phyloP scores from a whole-genome alignment of 2,113 vertebrate species.

The Chiloscyllium plagiosum region DNA sequence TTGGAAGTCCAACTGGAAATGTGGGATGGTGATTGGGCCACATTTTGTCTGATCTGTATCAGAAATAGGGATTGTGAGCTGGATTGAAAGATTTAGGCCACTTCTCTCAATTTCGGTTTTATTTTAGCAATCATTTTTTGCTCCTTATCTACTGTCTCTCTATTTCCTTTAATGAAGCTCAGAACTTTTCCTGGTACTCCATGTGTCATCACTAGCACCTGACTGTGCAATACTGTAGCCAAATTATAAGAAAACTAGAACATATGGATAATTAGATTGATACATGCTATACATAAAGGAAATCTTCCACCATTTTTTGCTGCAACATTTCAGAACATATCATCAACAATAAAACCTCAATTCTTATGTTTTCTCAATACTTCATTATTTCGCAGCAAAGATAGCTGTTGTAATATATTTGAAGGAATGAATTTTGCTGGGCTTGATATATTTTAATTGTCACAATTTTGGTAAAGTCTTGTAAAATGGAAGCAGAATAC shows the following conservation, averaged over 20 bases:
- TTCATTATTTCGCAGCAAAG: no score
- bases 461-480: background rate
- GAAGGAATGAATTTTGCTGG: background rate
- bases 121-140: no score
- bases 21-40: no score
- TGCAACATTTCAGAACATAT: background rate
- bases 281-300: background rate
- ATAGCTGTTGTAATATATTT: background rate
- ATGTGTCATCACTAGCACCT: background rate
- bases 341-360: background rate
- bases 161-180: background rate
- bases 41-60: no score
- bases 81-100: no score
- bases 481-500: background rate
- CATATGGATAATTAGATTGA: no score
- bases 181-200: background rate
- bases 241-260: background rate
- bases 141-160: background rate
- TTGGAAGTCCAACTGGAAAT: no score
- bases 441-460: background rate
- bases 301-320: background rate
- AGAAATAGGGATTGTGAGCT: no score
- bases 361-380: background rate
- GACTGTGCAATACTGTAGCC: background rate
- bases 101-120: background rate